These are phyloP conservation scores for Lydus trimaculatus DNA, from an alignment of 2,888 invertebrate genomes.

Conservation along the genomic window DNA sequence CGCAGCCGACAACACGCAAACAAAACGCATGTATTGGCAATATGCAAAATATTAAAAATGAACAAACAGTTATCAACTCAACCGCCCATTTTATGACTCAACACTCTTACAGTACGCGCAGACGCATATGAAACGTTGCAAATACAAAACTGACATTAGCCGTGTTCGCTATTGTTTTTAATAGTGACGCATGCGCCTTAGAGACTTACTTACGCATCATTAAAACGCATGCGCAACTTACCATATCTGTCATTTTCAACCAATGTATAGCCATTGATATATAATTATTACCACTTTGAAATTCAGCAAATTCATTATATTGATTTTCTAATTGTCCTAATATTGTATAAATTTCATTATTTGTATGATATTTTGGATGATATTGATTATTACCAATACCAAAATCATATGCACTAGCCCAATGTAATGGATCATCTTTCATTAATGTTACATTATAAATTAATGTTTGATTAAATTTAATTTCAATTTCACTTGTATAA, in stretches of 20 bases:
- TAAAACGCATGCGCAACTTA: slow-evolving; percentile 53
- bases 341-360: slow-evolving; percentile 69
- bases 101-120: too few species aligned
- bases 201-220: neutral
- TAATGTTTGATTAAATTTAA: slow-evolving; percentile 13
- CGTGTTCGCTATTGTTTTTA: too few species aligned
- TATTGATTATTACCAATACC: slow-evolving; percentile 73
- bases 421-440: slow-evolving; percentile 81
- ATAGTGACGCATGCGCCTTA: too few species aligned
- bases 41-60: too few species aligned
- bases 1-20: too few species aligned
- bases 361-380: slow-evolving; percentile 70
- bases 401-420: slow-evolving; percentile 84
- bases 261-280: slow-evolving; percentile 72
- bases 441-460: slow-evolving; percentile 80
- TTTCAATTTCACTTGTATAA: slow-evolving; percentile 67
- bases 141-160: too few species aligned
- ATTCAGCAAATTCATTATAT: slow-evolving; percentile 73
- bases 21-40: too few species aligned
- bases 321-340: slow-evolving; percentile 75
- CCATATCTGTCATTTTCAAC: slow-evolving; percentile 76
- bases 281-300: slow-evolving; percentile 73
- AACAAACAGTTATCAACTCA: too few species aligned
- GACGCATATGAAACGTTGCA: too few species aligned
- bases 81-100: too few species aligned